phyloP scores from a whole-genome alignment of 1,140 invertebrate genomes.

The Eulimnadia texana region DNA sequence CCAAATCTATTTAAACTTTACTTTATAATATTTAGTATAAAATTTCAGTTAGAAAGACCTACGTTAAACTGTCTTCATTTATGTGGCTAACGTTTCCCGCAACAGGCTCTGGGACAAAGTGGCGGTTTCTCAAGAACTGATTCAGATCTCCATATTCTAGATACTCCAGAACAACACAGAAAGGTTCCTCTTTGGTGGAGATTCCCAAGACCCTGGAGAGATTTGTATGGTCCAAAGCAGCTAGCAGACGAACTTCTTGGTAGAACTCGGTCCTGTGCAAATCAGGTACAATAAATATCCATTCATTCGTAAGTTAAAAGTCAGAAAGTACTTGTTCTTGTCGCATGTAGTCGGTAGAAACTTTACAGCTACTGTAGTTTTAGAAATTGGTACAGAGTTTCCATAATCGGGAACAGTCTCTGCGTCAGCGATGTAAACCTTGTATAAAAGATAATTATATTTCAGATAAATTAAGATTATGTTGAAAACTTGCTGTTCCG shows the following conservation, averaged over 20 bases:
- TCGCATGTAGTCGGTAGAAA: constrained; percentile 62
- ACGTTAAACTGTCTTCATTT: constrained; percentile 1
- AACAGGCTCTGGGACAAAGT: constrained; percentile 11
- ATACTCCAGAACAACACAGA: constrained; percentile 80
- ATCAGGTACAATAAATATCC: too few species aligned
- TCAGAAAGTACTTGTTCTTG: constrained; percentile 56
- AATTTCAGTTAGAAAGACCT: not conserved
- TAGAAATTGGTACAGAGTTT: constrained; percentile 45
- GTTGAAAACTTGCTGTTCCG: constrained; percentile 49
- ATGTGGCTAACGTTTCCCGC: not conserved
- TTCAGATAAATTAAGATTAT: not conserved
- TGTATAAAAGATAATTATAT: constrained; percentile 24
- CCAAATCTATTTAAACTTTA: constrained; percentile 50
- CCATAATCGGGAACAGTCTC: constrained; percentile 64
- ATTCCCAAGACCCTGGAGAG: constrained; percentile 74
- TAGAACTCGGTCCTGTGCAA: constrained; percentile 76
- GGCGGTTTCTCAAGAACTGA: constrained; percentile 56
- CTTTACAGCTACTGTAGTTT: constrained; percentile 70
- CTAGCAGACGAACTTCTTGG: constrained; percentile 72
- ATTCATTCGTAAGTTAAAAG: not conserved
- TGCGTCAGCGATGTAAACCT: constrained; percentile 74
- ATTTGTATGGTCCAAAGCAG: constrained; percentile 68
- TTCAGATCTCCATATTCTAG: constrained; percentile 77
- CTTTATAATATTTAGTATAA: not conserved
- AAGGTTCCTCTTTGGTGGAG: constrained; percentile 62